Base-by-base conservation (phyloP, 2,888 invertebrate genomes). In the Labia minor region DNA sequence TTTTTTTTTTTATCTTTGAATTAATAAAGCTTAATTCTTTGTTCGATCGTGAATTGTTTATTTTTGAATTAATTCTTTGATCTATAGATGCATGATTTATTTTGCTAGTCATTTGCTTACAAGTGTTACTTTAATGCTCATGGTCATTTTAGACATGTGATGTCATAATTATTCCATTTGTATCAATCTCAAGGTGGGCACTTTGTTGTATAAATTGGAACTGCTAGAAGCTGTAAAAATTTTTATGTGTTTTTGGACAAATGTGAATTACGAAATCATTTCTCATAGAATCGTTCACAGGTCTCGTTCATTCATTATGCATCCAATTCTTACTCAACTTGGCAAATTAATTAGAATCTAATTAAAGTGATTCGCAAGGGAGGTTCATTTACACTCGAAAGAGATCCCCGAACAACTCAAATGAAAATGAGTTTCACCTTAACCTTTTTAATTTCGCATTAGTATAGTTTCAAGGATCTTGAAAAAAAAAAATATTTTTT, bases 141-240 rank as follows among this genome's bases (percentile, higher is more conserved):
- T 14, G 49, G 49, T 49, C 49, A 49, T 16, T 16, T 49, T 3
- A 49, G 49, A 49, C 49, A 49, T 14, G 14, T 49, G 49, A 49
- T 49, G 49, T 49, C 49, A 49, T 49, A 49, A 49, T 49, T 49
- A 49, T 49, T 49, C 49, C 49, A 49, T 49, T 49, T 49, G 49
- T 49, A 49, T 49, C 14, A 3, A 49, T 49, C 49, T 16, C 49
- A 49, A 49, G 49, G 49, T 49, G 49, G 49, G 49, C 49, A 49
- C 49, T 49, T 16, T 26, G 26, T 8, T 6, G 4, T 26, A 26
- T 26, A 8, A 26, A 26, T 26, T 26, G 26, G 26, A n/a, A 6
- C 26, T 26, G 26, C 8, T 6, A 26, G 8, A 26, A 26, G 26
- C 26, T 26, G 26, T 26, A 26, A 26, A 26, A 26, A 26, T 26